phyloP scores from a whole-genome alignment of 2,113 vertebrate genomes.

The Solea solea region DNA sequence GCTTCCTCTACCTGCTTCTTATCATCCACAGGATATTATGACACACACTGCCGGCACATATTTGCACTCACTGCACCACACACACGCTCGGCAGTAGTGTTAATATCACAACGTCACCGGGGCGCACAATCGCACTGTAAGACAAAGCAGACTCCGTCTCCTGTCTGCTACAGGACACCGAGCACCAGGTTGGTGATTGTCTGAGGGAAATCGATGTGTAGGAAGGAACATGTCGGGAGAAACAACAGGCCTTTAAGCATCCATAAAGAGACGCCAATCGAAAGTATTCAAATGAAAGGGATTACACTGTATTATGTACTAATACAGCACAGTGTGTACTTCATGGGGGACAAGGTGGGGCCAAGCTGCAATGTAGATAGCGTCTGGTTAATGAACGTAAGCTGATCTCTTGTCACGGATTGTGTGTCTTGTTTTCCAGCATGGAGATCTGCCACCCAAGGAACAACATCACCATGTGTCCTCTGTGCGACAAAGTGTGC shows the following conservation, averaged over 20 bases:
- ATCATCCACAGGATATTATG: constrained; percentile 69
- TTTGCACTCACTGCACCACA: constrained; percentile 8
- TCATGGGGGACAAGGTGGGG: too few relatives aligned
- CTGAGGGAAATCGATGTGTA: not conserved
- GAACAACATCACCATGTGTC: constrained; percentile 97
- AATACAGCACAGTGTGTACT: too few relatives aligned
- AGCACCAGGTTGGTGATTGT: not conserved
- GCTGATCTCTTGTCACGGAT: not conserved
- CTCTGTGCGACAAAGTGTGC: constrained; percentile 92
- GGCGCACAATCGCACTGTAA: not conserved
- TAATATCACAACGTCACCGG: not conserved
- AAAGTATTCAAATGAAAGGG: too few relatives aligned
- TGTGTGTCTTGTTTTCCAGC: constrained; percentile 73
- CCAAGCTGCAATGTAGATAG: too few relatives aligned
- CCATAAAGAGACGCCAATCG: not conserved
- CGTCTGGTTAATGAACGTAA: too few relatives aligned
- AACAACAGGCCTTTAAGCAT: not conserved
- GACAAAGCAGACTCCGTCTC: constrained; percentile 21
- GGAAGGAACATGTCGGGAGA: not conserved
- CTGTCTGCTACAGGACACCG: not conserved
- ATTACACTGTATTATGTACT: too few relatives aligned
- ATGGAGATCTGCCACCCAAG: constrained; percentile 96
- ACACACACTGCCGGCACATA: constrained; percentile 41
- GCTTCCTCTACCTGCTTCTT: constrained; percentile 52
- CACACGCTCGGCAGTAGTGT: constrained; percentile 8